Evolutionary conservation across 1,140 invertebrate species (phyloP).

Genomic region (Pseudomyrmex concolor): DNA sequence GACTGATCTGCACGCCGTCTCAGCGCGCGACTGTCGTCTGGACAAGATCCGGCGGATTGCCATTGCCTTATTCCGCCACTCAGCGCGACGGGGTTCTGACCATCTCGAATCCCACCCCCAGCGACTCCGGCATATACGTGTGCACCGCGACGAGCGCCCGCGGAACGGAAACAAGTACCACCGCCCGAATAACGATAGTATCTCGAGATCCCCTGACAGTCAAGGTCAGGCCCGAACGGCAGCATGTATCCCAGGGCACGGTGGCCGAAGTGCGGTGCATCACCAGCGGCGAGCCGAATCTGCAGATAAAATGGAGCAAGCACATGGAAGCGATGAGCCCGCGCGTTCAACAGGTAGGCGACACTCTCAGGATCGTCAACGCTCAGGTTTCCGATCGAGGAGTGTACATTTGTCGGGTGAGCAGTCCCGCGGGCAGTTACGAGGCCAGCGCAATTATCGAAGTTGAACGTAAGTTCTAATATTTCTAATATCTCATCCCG

Average conservation of each 20-base stretch:
- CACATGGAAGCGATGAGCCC: constrained; percentile 87
- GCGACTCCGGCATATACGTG: constrained; percentile 92
- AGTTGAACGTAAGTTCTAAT: constrained; percentile 91
- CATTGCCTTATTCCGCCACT: constrained; percentile 86
- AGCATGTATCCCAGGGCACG: constrained; percentile 92
- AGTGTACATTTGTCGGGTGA: constrained; percentile 91
- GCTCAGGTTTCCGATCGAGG: constrained; percentile 91
- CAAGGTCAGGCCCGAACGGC: constrained; percentile 87
- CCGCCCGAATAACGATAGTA: constrained; percentile 74
- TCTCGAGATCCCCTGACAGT: constrained; percentile 85
- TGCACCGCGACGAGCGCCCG: constrained; percentile 88
- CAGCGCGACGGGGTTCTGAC: constrained; percentile 90
- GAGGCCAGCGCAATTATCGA: constrained; percentile 91
- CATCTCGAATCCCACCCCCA: constrained; percentile 88
- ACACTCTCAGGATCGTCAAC: constrained; percentile 89
- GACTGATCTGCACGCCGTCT: constrained; percentile 85
- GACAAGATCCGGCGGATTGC: constrained; percentile 85
- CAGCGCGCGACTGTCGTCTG: constrained; percentile 84
- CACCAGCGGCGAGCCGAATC: constrained; percentile 88
- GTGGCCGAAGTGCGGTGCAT: constrained; percentile 91
- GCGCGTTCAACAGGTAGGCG: constrained; percentile 88
- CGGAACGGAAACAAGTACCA: constrained; percentile 76
- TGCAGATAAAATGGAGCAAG: constrained; percentile 92
- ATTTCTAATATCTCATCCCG: neutral
- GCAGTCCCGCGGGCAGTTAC: constrained; percentile 85